Conservation (phyloP, 2,888 invertebrate genomes). For the Sturmia bella region DNA sequence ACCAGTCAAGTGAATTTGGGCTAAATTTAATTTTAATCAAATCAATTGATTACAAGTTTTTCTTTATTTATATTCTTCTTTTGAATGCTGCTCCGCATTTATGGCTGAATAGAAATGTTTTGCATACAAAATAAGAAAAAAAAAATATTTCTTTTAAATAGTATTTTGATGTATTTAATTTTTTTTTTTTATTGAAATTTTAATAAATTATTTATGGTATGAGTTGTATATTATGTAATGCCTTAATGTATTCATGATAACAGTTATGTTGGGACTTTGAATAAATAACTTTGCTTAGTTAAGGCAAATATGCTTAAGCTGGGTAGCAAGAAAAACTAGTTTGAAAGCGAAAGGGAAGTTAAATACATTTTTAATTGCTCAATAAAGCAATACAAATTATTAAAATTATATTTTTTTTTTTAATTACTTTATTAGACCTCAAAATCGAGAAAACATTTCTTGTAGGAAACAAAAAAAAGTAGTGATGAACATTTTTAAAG, state of each 20-base stretch:
- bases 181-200: constrained; percentile 3
- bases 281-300: no score
- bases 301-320: no score
- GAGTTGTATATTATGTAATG: constrained; percentile 19
- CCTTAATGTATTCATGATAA: constrained; percentile 18
- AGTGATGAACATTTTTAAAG: no score
- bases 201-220: not conserved
- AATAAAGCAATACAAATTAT: no score
- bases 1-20: constrained; percentile 27
- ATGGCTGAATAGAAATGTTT: constrained; percentile 8
- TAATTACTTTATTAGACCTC: no score
- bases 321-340: not conserved
- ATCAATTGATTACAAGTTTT: constrained; percentile 2
- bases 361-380: no score
- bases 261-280: constrained; percentile 31
- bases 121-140: not conserved
- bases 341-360: not conserved
- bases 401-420: no score
- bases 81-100: not conserved
- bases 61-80: not conserved
- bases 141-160: not conserved
- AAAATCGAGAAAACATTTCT: no score
- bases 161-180: not conserved
- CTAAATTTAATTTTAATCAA: constrained; percentile 24
- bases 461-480: no score